Evolutionary conservation across 2,113 vertebrate genomes (phyloP), one percentile per base, ranked within the genome.

Genomic region (Embiotoca jacksoni): DNA sequence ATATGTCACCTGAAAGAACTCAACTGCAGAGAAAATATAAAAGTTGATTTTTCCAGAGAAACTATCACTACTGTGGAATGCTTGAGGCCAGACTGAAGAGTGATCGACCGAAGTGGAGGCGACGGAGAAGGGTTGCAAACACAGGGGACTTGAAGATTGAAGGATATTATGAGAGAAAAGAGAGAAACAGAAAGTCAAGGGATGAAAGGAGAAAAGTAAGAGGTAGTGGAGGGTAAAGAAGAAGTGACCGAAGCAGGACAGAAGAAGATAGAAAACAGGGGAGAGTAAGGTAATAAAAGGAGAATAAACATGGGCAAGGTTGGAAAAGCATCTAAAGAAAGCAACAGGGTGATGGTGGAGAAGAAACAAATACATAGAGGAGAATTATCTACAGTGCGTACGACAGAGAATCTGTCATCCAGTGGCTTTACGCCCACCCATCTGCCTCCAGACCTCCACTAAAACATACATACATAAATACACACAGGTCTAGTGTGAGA

Each of bases 41-140:
- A 74, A 82, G 61, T 76, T 66, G 50, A 83, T 81, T 89, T 81
- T 89, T 80, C 39, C 36, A 74, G 54, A 59, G 63, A 81, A 82
- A 68, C 58, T 62, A 57, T 66, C 16, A 70, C 61, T 62, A 37
- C 7, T 31, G 72, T 49, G 58, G 11, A 84, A 66, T 6, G 56
- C 67, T 69, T 8, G 44, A 83, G 61, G 80, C 39, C 71, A 85
- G 36, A 41, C 37, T 30, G 44, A 61, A 75, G 66, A 73, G 63
- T n/a, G 32, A 81, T 69, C 23, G 2, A 52, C 47, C 2, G 53
- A 52, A 57, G n/a, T 56, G 47, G n/a, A 71, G n/a, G 56, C 36
- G 41, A 71, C 44, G 59, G 54, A 75, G 36, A 67, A 72, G 11
- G 49, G 65, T 9, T 1, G 52, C 35, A 78, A 81, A 83, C 6